Evolutionary conservation across 2,888 invertebrate species (phyloP), one percentile per base, ranked within the genome.

Genomic region (Tubiluchus corallicola): DNA sequence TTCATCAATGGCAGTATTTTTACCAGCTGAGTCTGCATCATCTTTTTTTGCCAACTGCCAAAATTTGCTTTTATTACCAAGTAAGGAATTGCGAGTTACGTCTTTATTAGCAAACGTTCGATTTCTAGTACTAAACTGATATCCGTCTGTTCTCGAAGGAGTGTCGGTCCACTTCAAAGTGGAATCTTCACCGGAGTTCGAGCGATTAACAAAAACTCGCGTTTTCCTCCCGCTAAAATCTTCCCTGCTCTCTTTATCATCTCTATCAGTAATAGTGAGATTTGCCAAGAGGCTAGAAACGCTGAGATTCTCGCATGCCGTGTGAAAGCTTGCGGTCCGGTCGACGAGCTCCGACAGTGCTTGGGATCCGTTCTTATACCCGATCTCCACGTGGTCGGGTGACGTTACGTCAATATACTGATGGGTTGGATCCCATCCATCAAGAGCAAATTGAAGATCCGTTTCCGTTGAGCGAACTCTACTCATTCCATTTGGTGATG

Each of bases 331-430:
- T 29, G 29, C 29, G 9, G 29, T 29, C 29, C 9, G 9, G 29
- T 29, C 29, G n/a, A n/a, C n/a, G n/a, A n/a, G n/a, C n/a, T n/a
- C n/a, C 9, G 9, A 9, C 29, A 29, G n/a, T n/a, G n/a, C 29
- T 9, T 9, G 29, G 9, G 29, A 29, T n/a, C 29, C 29, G 9
- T 9, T n/a, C 29, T n/a, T 29, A 9, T 29, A n/a, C 9, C n/a
- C 9, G 29, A 29, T 9, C 9, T 9, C 29, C 9, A 29, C 29
- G n/a, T 29, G 29, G 29, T 29, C 29, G 29, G 29, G 29, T n/a
- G 29, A 29, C 29, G 29, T 29, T n/a, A n/a, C 29, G 29, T 29
- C 29, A n/a, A 29, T 29, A n/a, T 29, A 29, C 9, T 29, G 29
- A 9, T 9, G 9, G 9, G 29, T n/a, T n/a, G 9, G 29, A n/a